These are phyloP conservation scores for Drosophila mettleri DNA, from an alignment of 2,888 invertebrate genomes.

Conservation along the genomic window DNA sequence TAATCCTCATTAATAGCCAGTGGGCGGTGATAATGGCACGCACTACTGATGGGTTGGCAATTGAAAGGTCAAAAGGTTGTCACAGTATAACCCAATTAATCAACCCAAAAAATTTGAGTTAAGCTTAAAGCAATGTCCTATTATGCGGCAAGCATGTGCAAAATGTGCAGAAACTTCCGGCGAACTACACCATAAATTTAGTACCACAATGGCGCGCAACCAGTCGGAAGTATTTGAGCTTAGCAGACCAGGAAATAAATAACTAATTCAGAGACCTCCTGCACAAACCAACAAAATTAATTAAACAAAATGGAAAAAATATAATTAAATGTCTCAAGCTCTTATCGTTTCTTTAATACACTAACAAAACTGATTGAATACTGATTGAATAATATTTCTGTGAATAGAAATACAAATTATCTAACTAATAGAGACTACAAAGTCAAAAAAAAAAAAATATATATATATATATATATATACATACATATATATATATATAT, in stretches of 20 bases:
- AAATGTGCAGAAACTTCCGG: conserved; percentile 69
- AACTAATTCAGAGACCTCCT: conserved; percentile 58
- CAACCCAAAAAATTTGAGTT: conserved; percentile 33
- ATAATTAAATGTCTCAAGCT: conserved; percentile 16
- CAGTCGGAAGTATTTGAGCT: conserved; percentile 75
- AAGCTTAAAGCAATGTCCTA: conserved; percentile 41
- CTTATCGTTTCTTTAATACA: conserved; percentile 34
- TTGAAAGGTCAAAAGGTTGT: conserved; percentile 58
- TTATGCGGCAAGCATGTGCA: conserved; percentile 55
- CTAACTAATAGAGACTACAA: too few relatives aligned
- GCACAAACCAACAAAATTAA: conserved; percentile 53
- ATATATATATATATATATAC: too few relatives aligned
- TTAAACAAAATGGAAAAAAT: conserved; percentile 58
- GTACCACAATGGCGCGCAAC: conserved; percentile 54
- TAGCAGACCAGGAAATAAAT: conserved; percentile 66
- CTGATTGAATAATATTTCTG: rapidly evolving
- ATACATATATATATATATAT: too few relatives aligned
- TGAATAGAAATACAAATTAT: too few relatives aligned
- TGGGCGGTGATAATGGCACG: conserved; percentile 38
- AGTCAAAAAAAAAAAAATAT: too few relatives aligned
- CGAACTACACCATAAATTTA: conserved; percentile 70
- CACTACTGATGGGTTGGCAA: conserved; percentile 23
- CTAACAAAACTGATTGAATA: neutral
- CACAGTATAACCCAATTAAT: conserved; percentile 60
- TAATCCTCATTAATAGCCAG: conserved; percentile 43